Conservation (phyloP, 1,140 invertebrate species). For the Bicyclus anynana region DNA sequence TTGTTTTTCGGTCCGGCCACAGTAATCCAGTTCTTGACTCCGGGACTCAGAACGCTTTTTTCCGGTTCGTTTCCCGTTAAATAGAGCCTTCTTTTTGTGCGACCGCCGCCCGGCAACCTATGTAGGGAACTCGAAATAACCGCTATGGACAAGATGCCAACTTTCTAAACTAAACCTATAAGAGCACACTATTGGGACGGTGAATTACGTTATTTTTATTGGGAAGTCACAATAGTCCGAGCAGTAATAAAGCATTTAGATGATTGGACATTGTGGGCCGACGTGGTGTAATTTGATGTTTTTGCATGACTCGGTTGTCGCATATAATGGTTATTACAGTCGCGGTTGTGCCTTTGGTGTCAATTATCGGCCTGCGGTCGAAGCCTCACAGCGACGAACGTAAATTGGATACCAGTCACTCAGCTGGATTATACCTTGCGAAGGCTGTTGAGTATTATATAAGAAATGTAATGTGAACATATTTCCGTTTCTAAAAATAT, state of each 20-base stretch:
- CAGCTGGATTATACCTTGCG: slow-evolving; percentile 58
- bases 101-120: slow-evolving; percentile 54
- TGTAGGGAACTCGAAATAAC: slow-evolving; percentile 63
- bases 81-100: slow-evolving; percentile 65
- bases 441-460: slow-evolving; percentile 49
- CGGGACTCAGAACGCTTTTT: slow-evolving; percentile 55
- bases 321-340: slow-evolving; percentile 44
- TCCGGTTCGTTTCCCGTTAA: slow-evolving; percentile 53
- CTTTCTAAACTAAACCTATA: slow-evolving; percentile 75
- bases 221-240: slow-evolving; percentile 40
- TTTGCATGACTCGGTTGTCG: slow-evolving; percentile 28
- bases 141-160: slow-evolving; percentile 71
- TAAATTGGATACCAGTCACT: slow-evolving; percentile 67
- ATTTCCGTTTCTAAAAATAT: slow-evolving; percentile 22
- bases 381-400: slow-evolving; percentile 52
- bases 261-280: slow-evolving; percentile 45
- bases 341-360: slow-evolving; percentile 58
- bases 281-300: slow-evolving; percentile 51
- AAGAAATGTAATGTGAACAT: slow-evolving; percentile 42
- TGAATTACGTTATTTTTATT: slow-evolving; percentile 71
- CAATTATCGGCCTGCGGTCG: slow-evolving; percentile 62
- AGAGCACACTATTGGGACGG: slow-evolving; percentile 53
- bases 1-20: slow-evolving; percentile 64
- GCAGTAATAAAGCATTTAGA: slow-evolving; percentile 58
- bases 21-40: slow-evolving; percentile 62